Evolutionary conservation across 2,797 vertebrate genomes (phyloP).

Genomic region (Neostethus bicornis): DNA sequence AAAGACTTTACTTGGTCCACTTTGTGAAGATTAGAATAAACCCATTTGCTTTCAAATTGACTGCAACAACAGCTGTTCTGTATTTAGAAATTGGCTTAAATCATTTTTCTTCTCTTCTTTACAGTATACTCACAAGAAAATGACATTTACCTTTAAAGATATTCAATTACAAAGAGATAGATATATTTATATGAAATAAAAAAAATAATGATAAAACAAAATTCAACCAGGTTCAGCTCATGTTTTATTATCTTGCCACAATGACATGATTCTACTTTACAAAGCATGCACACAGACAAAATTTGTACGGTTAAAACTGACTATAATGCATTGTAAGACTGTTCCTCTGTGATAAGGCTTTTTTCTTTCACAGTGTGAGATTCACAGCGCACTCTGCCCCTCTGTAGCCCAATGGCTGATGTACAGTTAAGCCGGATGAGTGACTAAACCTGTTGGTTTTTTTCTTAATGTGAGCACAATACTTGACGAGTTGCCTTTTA

Average conservation of each 20-base stretch:
- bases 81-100: too few relatives aligned
- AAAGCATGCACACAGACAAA: slow-evolving; percentile 94
- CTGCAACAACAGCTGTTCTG: too few relatives aligned
- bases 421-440: slow-evolving; percentile 70
- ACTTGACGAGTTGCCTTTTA: slow-evolving; percentile 81
- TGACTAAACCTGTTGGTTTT: slow-evolving; percentile 77
- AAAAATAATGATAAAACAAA: slow-evolving; percentile 13
- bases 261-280: slow-evolving; percentile 87
- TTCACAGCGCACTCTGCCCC: slow-evolving; percentile 70
- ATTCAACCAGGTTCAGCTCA: slow-evolving; percentile 83
- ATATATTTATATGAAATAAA: neutral
- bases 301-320: slow-evolving; percentile 77
- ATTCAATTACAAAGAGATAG: neutral
- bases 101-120: too few relatives aligned
- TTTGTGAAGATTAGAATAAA: too few relatives aligned
- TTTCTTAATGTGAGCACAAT: slow-evolving; percentile 77
- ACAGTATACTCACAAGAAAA: too few relatives aligned
- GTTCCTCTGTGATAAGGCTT: slow-evolving; percentile 85
- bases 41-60: too few relatives aligned
- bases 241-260: slow-evolving; percentile 84
- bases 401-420: slow-evolving; percentile 81
- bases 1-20: too few relatives aligned
- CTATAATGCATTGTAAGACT: slow-evolving; percentile 79
- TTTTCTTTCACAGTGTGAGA: slow-evolving; percentile 90
- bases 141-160: too few relatives aligned